Percentiles rank a stretch among this genome's conserved stretches.
phyloP scores from a whole-genome alignment of 1,140 invertebrate species.

The Aphis gossypii region DNA sequence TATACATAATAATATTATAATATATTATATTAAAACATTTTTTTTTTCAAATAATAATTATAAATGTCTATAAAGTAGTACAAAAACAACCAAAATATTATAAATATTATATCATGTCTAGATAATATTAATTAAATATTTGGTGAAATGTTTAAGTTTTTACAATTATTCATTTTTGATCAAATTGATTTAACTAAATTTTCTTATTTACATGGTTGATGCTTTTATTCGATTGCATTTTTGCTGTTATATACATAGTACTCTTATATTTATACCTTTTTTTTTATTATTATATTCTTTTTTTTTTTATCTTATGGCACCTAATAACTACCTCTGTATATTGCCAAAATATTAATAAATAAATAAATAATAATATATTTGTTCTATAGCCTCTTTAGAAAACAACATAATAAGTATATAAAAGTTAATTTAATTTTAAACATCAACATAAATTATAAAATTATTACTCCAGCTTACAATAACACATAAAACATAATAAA shows the following conservation, averaged over 20 bases:
- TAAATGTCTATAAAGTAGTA: too few species aligned
- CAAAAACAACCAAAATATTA: too few species aligned
- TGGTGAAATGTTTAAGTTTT: not conserved
- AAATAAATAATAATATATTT: not conserved
- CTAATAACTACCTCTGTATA: too few species aligned
- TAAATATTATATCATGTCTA: too few species aligned
- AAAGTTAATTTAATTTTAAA: constrained; percentile 14
- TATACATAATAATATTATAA: too few species aligned
- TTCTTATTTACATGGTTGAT: not conserved
- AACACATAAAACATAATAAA: not conserved
- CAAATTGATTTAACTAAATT: not conserved
- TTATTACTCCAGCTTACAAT: not conserved
- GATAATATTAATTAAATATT: not conserved
- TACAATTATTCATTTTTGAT: not conserved
- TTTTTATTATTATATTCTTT: too few species aligned
- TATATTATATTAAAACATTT: too few species aligned
- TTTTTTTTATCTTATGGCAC: too few species aligned
- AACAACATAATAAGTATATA: not conserved
- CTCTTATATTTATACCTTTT: too few species aligned
- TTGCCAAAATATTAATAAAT: too few species aligned
- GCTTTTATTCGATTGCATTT: not conserved
- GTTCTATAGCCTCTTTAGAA: not conserved
- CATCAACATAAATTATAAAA: constrained; percentile 9
- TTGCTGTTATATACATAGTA: too few species aligned
- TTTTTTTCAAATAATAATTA: too few species aligned